Evolutionary conservation across 2,888 invertebrate species (phyloP).

Genomic region (Tanytarsus gracilentus): DNA sequence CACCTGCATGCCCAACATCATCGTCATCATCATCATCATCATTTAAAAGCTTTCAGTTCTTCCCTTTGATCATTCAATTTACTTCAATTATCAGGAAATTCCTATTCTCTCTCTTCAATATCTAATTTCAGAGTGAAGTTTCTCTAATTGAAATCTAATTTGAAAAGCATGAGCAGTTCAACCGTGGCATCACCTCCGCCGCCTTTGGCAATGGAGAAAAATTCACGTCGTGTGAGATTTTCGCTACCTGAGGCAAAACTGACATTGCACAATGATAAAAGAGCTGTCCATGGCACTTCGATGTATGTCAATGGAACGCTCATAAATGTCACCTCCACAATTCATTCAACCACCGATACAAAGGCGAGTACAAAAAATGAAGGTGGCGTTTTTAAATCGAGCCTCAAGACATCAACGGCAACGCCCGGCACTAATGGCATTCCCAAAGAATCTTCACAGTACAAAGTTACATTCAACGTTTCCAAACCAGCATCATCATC

Average conservation of each 20-base stretch:
- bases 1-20: no score
- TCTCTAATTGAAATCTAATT: background rate
- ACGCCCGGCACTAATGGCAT: background rate
- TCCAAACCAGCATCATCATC: constrained; percentile 6
- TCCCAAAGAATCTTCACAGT: constrained; percentile 13
- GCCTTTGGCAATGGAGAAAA: background rate
- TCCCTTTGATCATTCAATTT: no score
- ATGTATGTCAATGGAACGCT: constrained; percentile 25
- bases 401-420: background rate
- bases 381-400: constrained; percentile 9
- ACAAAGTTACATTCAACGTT: constrained; percentile 17
- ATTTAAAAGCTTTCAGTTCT: no score
- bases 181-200: background rate
- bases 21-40: no score
- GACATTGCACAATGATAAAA: background rate
- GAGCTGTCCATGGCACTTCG: constrained; percentile 19
- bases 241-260: constrained; percentile 23
- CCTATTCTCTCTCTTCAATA: background rate
- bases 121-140: background rate
- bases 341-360: constrained; percentile 2
- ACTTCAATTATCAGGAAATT: no score
- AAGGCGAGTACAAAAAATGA: background rate
- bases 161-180: constrained; percentile 10
- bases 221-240: constrained; percentile 19
- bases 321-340: constrained; percentile 18